A percentile compares a stretch with the other conserved stretches of the same genome.
Evolutionary conservation across 2,888 invertebrate genomes (phyloP).

Genomic region (Spodoptera picta): DNA sequence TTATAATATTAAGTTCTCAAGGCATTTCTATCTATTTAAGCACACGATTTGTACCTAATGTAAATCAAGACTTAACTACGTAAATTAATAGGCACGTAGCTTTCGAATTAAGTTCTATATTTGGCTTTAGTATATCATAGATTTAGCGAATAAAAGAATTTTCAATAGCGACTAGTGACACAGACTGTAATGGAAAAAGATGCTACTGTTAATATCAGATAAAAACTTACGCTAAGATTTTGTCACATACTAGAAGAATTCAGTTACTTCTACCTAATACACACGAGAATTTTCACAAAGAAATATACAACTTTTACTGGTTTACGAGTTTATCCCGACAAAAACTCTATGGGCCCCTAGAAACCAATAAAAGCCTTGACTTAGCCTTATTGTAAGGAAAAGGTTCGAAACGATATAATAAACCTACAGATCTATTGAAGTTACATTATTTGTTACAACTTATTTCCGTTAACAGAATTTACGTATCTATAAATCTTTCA

Average conservation of each 20-base stretch:
- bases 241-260: background rate
- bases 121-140: too few species aligned
- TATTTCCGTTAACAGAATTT: constrained; percentile 15
- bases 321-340: constrained; percentile 15
- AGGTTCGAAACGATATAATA: constrained; percentile 14
- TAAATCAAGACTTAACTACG: too few species aligned
- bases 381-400: constrained; percentile 19
- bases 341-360: constrained; percentile 18
- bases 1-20: too few species aligned
- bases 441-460: constrained; percentile 26
- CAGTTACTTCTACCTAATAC: background rate
- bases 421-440: constrained; percentile 10
- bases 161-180: too few species aligned
- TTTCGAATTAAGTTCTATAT: too few species aligned
- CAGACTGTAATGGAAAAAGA: too few species aligned
- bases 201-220: too few species aligned
- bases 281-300: constrained; percentile 8
- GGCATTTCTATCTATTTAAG: too few species aligned
- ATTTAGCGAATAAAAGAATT: too few species aligned
- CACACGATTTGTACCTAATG: too few species aligned
- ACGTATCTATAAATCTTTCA: background rate
- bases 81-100: too few species aligned
- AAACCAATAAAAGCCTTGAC: background rate
- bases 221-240: too few species aligned
- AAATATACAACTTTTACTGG: constrained; percentile 3